Evolutionary conservation across 1,140 invertebrate species (phyloP), one percentile per base, ranked within the genome.

Genomic region (Callitettix versicolor): DNA sequence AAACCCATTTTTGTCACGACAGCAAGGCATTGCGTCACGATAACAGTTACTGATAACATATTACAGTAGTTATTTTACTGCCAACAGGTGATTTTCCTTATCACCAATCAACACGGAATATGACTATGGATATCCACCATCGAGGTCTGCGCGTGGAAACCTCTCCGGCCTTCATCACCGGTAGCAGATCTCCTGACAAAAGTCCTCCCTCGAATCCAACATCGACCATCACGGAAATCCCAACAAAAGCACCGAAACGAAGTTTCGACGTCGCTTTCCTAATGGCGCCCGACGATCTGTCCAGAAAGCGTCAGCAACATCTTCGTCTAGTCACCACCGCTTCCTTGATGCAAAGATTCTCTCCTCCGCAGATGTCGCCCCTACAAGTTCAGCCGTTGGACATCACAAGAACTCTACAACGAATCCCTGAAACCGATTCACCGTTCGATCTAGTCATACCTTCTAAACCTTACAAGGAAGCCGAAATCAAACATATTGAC

Each of bases 231-330:
- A 52, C 38, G 11, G 20, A 57, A 6, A n/a, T 40, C 0, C 51
- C 56, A 12, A 43, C 56, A 15, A 34, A 57, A 43, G 47, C 61
- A n/a, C 26, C 49, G 11, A 62, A 63, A 33, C 71, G 88, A 14
- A 85, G 86, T 11, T 91, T 91, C 62, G 88, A 92, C 65, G 88
- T 92, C 0, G 88, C 88, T 1, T 91, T 91, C 58, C 69, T 92
- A 3, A 88, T 91, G 71, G 84, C 87, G 62, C 87, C 87, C 1
- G 87, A 89, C 60, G 87, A 90, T 65, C 83, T 40, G 79, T 80
- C 34, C 77, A 83, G 60, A 79, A 82, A 55, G 21, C 55, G 59
- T 20, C 50, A 54, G 46, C 52, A 62, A 43, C 60, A 65, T 40
- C 41, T 61, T 36, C 47, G 60, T 22, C 50, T 60, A 1, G 42